A percentile compares a stretch with the other conserved stretches of the same genome.
Evolutionary conservation across 2,888 invertebrate species (phyloP).

Genomic region (Ennomos erosarius): DNA sequence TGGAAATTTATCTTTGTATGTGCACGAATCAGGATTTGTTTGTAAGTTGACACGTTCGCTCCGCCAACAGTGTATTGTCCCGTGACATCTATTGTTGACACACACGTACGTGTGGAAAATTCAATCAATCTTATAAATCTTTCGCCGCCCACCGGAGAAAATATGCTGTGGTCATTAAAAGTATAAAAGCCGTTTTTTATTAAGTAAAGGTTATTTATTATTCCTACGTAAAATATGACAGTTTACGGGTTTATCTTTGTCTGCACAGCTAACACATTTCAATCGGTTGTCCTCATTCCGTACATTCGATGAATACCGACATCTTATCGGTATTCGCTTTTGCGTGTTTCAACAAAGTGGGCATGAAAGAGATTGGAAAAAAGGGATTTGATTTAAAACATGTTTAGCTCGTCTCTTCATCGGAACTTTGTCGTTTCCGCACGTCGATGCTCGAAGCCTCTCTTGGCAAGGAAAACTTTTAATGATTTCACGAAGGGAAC

Average conservation of each 20-base stretch:
- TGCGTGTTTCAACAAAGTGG: background rate
- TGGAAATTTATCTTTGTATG: conserved; percentile 13
- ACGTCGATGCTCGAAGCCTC: conserved; percentile 47
- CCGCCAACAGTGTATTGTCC: conserved; percentile 35
- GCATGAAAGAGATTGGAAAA: conserved; percentile 5
- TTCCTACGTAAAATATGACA: no score
- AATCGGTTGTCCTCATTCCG: background rate
- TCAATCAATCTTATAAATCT: conserved; percentile 11
- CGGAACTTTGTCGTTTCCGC: conserved; percentile 39
- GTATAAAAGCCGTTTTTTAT: no score
- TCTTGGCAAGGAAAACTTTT: conserved; percentile 59
- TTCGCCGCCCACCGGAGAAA: conserved; percentile 13
- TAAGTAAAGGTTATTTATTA: no score
- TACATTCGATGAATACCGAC: background rate
- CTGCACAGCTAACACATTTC: conserved; percentile 1
- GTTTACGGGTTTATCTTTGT: background rate
- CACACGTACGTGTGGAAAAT: conserved; percentile 22
- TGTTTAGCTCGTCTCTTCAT: conserved; percentile 31
- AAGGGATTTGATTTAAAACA: conserved; percentile 15
- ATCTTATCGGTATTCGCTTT: conserved; percentile 1
- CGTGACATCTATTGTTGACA: conserved; percentile 28
- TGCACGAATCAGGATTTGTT: conserved; percentile 15
- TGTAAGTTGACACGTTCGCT: conserved; percentile 15
- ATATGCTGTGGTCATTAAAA: background rate
- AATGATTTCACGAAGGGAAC: conserved; percentile 53